Base-by-base conservation (phyloP, 1,140 invertebrate species). In the Helicoverpa zea region DNA sequence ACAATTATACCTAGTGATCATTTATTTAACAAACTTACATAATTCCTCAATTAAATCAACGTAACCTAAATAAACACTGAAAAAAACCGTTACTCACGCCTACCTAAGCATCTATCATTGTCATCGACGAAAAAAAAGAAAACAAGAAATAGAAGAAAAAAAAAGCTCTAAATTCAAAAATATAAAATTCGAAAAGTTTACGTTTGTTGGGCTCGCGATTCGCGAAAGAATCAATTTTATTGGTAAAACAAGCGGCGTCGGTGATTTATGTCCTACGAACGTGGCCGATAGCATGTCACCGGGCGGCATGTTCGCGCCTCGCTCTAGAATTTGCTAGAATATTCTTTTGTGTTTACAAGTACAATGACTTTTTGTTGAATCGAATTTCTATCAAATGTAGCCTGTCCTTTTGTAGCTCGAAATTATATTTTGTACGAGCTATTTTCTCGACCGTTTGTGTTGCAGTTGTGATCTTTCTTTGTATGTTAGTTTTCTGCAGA, bases 171-270 rank as follows among this genome's bases (percentile, higher is more conserved):
- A 81, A 79, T 75, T 76, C 77, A 73, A 81, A 83, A 83, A 70
- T 63, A 72, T 66, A 59, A 79, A 76, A 81, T 68, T 66, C 64
- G 18, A 77, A 75, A 76, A 83, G 81, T 85, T 83, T 83, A 83
- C 81, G 79, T 77, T 84, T 73, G 72, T 63, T 85, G n/a, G 68
- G 82, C 64, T 64, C 81, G 80, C 82, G 83, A 85, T 88, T 84
- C 82, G 86, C 80, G 86, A 92, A 91, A 90, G 88, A 90, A 93
- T 93, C 89, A 89, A 86, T 93, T 93, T 94, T 91, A 93, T 93
- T 93, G 90, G 91, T 90, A 87, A 92, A 93, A 91, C 90, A 92
- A 90, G 86, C 89, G 88, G 81, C 83, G 83, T 84, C 83, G 83
- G 88, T 93, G 92, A 93, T 94, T 94, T 94, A 93, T 93, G 90